Conservation (phyloP, 1,140 invertebrate genomes). For the Asobara japonica region DNA sequence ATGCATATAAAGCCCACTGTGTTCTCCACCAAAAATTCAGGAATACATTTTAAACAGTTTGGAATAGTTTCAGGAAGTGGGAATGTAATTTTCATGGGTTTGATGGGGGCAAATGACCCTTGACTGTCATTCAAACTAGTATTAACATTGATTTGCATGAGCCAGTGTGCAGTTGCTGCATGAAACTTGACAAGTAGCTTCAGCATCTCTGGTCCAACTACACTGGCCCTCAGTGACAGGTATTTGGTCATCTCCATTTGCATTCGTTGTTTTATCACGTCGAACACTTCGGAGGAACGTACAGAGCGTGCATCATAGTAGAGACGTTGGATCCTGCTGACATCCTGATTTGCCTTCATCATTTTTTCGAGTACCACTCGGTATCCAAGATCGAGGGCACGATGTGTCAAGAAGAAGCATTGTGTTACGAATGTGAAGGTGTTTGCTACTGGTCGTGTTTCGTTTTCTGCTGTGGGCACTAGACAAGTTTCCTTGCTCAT, state of each 20-base stretch:
- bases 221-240: conserved; percentile 74
- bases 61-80: conserved; percentile 73
- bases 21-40: conserved; percentile 92
- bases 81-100: conserved; percentile 70
- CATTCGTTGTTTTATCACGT: conserved; percentile 73
- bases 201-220: conserved; percentile 78
- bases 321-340: conserved; percentile 78
- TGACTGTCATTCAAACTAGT: conserved; percentile 48
- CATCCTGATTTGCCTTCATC: conserved; percentile 72
- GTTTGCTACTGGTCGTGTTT: conserved; percentile 68
- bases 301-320: conserved; percentile 72
- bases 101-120: conserved; percentile 68
- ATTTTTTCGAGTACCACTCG: conserved; percentile 83
- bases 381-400: conserved; percentile 84
- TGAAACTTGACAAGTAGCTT: conserved; percentile 79
- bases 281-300: conserved; percentile 67
- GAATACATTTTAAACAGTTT: conserved; percentile 79
- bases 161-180: conserved; percentile 84
- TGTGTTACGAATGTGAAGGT: conserved; percentile 88
- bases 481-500: conserved; percentile 81
- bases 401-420: conserved; percentile 90
- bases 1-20: conserved; percentile 83
- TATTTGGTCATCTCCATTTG: conserved; percentile 72
- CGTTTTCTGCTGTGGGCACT: conserved; percentile 72
- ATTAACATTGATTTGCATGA: conserved; percentile 79